Evolutionary conservation across 2,797 vertebrate species (phyloP).

Genomic region (Ataeniobius toweri): DNA sequence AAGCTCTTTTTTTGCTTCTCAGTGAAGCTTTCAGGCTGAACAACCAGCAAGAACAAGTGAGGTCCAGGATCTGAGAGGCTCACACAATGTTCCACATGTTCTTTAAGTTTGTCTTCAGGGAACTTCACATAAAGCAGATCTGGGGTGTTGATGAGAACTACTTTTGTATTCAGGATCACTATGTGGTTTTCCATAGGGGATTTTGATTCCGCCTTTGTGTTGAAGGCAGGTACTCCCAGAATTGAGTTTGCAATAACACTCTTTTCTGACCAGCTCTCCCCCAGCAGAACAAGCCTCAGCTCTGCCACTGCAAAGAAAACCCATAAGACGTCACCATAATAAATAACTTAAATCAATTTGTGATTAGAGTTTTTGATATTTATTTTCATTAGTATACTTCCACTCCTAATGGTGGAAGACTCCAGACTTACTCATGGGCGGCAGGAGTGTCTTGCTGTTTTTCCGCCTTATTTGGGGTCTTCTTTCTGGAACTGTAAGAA

Average conservation of each 20-base stretch:
- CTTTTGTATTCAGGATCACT: background rate
- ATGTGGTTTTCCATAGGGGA: background rate
- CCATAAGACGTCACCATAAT: background rate
- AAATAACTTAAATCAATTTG: background rate
- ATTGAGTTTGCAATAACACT: conserved; percentile 30
- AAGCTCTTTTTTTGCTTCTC: conserved; percentile 21
- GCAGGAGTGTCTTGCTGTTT: background rate
- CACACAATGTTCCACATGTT: background rate
- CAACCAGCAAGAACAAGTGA: conserved; percentile 44
- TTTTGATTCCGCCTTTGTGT: accelerated
- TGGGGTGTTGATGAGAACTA: conserved; percentile 31
- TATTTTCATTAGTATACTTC: background rate
- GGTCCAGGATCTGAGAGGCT: conserved; percentile 25
- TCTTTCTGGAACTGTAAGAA: background rate
- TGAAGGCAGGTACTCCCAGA: background rate
- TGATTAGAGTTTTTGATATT: background rate
- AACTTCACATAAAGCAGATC: conserved; percentile 17
- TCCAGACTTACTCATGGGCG: background rate
- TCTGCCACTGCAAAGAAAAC: conserved; percentile 28
- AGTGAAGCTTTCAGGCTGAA: conserved; percentile 47
- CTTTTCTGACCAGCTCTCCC: conserved; percentile 30
- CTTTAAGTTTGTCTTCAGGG: background rate
- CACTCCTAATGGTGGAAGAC: too few relatives aligned
- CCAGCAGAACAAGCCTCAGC: conserved; percentile 39
- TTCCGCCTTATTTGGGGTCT: background rate